Percentiles rank a stretch among this genome's conserved stretches.
Evolutionary conservation across 1,140 invertebrate genomes (phyloP).

Genomic region (Lucilia sericata): DNA sequence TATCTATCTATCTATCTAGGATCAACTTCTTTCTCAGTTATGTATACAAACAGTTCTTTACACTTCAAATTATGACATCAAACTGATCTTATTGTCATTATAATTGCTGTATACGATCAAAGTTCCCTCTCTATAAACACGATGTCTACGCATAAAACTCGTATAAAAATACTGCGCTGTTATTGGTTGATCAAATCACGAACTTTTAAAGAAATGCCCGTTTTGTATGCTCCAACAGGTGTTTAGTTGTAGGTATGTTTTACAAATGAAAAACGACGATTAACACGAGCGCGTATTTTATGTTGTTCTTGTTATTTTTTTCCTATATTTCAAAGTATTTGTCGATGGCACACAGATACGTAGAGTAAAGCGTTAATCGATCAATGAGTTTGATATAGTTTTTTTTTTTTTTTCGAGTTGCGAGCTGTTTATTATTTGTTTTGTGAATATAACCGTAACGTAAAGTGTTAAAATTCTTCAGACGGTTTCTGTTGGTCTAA

Average conservation of each 20-base stretch:
- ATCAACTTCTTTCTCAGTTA: too few species aligned
- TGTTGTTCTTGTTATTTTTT: background rate
- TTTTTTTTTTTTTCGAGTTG: background rate
- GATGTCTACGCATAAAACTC: background rate
- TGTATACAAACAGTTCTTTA: too few species aligned
- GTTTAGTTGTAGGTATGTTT: too few species aligned
- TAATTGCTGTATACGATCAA: too few species aligned
- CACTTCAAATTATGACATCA: too few species aligned
- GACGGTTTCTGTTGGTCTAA: background rate
- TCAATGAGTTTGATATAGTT: background rate
- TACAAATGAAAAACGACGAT: too few species aligned
- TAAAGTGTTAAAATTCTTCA: background rate
- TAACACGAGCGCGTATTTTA: too few species aligned
- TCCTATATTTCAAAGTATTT: background rate
- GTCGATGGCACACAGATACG: too few species aligned
- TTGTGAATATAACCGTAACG: background rate
- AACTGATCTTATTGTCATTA: too few species aligned
- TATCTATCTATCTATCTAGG: too few species aligned
- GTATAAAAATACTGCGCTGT: background rate
- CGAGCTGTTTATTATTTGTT: background rate
- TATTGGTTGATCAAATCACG: background rate
- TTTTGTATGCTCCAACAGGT: too few species aligned
- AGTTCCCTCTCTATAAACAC: too few species aligned
- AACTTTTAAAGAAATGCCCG: background rate
- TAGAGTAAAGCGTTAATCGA: background rate